Evolutionary conservation across 2,888 invertebrate genomes (phyloP).

Genomic region (Halictus quadricinctus): DNA sequence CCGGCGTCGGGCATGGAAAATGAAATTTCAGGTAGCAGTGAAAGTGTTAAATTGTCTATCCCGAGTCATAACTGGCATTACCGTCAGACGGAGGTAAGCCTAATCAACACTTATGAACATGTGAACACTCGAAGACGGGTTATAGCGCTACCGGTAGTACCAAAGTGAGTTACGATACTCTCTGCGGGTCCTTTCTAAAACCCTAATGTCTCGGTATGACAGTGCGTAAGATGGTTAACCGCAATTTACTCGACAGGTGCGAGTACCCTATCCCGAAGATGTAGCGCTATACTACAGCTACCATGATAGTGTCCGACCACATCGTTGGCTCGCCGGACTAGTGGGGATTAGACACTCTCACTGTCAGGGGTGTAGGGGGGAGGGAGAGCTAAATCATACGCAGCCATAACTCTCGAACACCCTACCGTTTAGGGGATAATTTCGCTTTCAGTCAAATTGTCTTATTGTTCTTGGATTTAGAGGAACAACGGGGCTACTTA

Average conservation of each 20-base stretch:
- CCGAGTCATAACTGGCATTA: conserved; percentile 2
- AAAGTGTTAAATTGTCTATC: neutral
- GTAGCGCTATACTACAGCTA: neutral
- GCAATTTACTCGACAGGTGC: conserved; percentile 1
- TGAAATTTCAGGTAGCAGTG: conserved; percentile 5
- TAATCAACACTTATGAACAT: neutral
- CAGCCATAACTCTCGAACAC: neutral
- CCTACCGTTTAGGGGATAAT: neutral
- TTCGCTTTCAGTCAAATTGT: neutral
- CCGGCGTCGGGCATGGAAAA: neutral
- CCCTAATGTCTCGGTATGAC: neutral
- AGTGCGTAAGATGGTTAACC: conserved; percentile 5
- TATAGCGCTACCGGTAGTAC: neutral
- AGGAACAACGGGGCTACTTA: neutral
- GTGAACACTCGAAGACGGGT: neutral
- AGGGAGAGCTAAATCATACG: neutral
- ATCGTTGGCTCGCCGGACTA: neutral
- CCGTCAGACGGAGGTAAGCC: neutral
- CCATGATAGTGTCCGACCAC: conserved; percentile 5
- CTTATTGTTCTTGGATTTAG: neutral
- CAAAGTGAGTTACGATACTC: neutral
- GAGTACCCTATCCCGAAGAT: neutral
- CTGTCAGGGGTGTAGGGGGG: neutral
- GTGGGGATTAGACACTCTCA: neutral
- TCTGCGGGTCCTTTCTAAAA: conserved; percentile 3